Percentiles rank a stretch among this genome's conserved stretches.
Conservation (phyloP, 2,888 invertebrate species). For the Catocala fraxini region DNA sequence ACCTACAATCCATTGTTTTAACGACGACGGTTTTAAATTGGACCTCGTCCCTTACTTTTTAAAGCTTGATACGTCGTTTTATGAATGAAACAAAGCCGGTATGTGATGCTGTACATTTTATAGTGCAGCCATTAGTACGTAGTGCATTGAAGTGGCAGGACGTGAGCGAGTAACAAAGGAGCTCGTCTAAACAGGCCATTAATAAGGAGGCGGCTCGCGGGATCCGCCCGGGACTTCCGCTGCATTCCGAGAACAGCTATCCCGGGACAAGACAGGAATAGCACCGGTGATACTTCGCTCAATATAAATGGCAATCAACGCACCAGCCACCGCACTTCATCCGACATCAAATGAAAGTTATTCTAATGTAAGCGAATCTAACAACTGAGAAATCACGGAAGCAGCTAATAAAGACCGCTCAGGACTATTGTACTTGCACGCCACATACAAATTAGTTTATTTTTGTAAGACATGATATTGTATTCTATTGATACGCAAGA, state of each 20-base stretch:
- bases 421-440: background rate
- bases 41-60: constrained; percentile 57
- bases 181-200: constrained; percentile 86
- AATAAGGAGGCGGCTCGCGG: constrained; percentile 83
- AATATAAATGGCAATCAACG: constrained; percentile 69
- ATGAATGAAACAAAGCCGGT: constrained; percentile 38
- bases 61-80: constrained; percentile 24
- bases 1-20: constrained; percentile 63
- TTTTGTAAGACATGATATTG: too few relatives aligned
- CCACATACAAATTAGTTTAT: too few relatives aligned
- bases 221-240: constrained; percentile 81
- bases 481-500: too few relatives aligned
- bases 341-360: constrained; percentile 26
- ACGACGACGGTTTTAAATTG: constrained; percentile 40
- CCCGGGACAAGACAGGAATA: constrained; percentile 84
- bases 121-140: constrained; percentile 52
- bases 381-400: constrained; percentile 8
- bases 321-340: constrained; percentile 28
- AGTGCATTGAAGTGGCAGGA: constrained; percentile 73
- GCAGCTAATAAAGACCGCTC: background rate
- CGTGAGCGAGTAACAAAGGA: constrained; percentile 85
- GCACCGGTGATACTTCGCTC: constrained; percentile 65
- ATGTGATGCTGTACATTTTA: constrained; percentile 47
- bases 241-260: constrained; percentile 81
- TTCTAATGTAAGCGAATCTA: constrained; percentile 5